These are phyloP conservation scores for Aplysina aerophoba DNA, from an alignment of 37 sponge, comb jelly and placozoan species.

Conservation along the genomic window DNA sequence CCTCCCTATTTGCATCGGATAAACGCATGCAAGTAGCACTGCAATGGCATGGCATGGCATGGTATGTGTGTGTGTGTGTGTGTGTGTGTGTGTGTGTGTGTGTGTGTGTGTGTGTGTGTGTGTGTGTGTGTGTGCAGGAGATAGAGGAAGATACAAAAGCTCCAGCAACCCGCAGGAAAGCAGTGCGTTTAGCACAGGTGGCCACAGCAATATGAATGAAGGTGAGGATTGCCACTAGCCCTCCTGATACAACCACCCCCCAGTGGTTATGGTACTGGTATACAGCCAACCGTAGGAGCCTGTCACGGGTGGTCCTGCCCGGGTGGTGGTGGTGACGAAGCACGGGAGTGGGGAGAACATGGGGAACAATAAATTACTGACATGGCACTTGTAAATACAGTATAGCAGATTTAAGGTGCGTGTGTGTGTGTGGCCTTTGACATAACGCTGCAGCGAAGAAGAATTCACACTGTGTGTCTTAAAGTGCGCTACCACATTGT, in stretches of 20 bases:
- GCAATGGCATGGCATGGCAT: no score
- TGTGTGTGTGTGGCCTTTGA: no score
- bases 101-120: slow-evolving; percentile 24
- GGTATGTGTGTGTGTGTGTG: slow-evolving; percentile 18
- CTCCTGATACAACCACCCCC: slow-evolving; percentile 10
- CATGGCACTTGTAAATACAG: no score
- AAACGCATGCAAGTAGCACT: no score
- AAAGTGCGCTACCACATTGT: no score
- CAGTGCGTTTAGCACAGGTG: slow-evolving; percentile 16
- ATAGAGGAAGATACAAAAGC: slow-evolving; percentile 8
- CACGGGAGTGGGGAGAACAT: neutral
- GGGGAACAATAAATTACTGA: neutral
- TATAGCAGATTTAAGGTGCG: no score
- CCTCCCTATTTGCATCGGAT: no score
- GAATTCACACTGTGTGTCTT: no score
- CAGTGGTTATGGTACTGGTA: slow-evolving; percentile 19
- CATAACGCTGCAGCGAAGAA: no score
- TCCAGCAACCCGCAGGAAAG: slow-evolving; percentile 12
- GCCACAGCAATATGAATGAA: slow-evolving; percentile 8
- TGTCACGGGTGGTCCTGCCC: neutral
- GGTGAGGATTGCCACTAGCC: slow-evolving; percentile 6
- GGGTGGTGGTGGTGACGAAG: no score
- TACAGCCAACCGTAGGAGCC: neutral
- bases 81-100: slow-evolving; percentile 37
- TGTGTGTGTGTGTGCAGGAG: neutral